Evolutionary conservation across 2,797 vertebrate species (phyloP).

Genomic region (Macroramphosus scolopax): DNA sequence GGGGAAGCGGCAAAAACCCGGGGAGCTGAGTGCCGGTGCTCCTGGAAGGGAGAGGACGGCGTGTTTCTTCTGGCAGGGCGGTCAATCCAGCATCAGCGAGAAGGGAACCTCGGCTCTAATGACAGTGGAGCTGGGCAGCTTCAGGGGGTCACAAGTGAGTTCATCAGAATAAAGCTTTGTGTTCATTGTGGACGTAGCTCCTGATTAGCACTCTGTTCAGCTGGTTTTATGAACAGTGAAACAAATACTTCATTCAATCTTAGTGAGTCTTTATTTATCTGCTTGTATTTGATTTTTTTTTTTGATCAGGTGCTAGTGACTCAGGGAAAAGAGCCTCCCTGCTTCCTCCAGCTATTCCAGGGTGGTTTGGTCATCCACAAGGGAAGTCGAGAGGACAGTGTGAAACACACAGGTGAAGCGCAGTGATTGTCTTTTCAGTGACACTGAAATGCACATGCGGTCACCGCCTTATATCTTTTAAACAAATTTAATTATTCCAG

Average conservation of each 20-base stretch:
- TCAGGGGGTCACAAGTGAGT: slow-evolving; percentile 77
- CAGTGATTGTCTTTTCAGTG: no score
- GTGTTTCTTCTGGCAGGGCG: slow-evolving; percentile 85
- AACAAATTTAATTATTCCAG: no score
- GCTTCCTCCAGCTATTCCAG: slow-evolving; percentile 83
- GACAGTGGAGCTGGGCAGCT: slow-evolving; percentile 83
- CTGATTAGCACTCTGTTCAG: no score
- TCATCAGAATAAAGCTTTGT: neutral
- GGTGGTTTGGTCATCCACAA: slow-evolving; percentile 79
- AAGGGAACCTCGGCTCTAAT: slow-evolving; percentile 82
- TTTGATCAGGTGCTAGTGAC: slow-evolving; percentile 78
- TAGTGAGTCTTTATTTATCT: no score
- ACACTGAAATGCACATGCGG: no score
- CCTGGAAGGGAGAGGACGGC: slow-evolving; percentile 78
- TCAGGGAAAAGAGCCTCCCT: slow-evolving; percentile 82
- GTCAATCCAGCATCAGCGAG: slow-evolving; percentile 77
- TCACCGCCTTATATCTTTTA: no score
- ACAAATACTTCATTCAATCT: no score
- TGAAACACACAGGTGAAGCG: slow-evolving; percentile 62
- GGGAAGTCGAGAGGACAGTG: slow-evolving; percentile 71
- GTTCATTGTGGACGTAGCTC: no score
- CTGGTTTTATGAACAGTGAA: no score
- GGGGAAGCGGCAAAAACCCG: slow-evolving; percentile 78
- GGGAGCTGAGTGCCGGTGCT: slow-evolving; percentile 71
- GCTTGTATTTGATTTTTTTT: slow-evolving; percentile 1